Base-by-base conservation (phyloP, 2,797 vertebrate species). In the Tarsius wallacei region DNA sequence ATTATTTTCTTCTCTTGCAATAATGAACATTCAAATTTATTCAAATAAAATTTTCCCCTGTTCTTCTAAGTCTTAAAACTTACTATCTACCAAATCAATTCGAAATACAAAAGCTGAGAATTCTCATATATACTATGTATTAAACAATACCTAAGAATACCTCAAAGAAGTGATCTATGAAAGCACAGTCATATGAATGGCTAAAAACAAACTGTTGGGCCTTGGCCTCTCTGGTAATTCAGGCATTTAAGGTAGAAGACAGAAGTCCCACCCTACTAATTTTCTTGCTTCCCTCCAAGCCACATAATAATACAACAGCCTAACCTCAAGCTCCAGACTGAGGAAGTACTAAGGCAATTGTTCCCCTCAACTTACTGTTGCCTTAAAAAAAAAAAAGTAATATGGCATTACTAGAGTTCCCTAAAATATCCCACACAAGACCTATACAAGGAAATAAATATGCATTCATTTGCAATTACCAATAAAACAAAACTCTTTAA, bases 21-120 rank as follows among this genome's bases (percentile, higher is more conserved):
- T 42, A 73, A 89, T 24, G 13, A 90, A 91, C 3, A 13, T 88
- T 14, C 59, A 71, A 68, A 68, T 85, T 66, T 90, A 42, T 42
- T 42, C 42, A 42, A 84, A 80, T 47, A 64, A 47, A 82, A 42
- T 94, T 74, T 92, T 91, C n/a, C 80, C 42, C n/a, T 82, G 21
- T 78, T 82, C 55, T 64, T 89, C 49, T 90, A 84, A 57, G 12
- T 91, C 61, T 95, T 96, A 93, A 93, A 94, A 91, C 51, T 91
- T 94, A 91, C 28, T n/a, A 91, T 8, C 33, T 61, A 90, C 33
- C 63, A 96, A 85, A 26, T 96, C 53, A 93, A 84, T 94, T 92
- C 36, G 94, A 95, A 87, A 87, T 68, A 53, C 2, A 91, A 82
- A 93, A 95, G 51, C 64, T 87, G 66, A 83, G 64, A 78, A 85